These are phyloP conservation scores for Apodemia zela DNA, from an alignment of 2,888 invertebrate species.

Conservation along the genomic window DNA sequence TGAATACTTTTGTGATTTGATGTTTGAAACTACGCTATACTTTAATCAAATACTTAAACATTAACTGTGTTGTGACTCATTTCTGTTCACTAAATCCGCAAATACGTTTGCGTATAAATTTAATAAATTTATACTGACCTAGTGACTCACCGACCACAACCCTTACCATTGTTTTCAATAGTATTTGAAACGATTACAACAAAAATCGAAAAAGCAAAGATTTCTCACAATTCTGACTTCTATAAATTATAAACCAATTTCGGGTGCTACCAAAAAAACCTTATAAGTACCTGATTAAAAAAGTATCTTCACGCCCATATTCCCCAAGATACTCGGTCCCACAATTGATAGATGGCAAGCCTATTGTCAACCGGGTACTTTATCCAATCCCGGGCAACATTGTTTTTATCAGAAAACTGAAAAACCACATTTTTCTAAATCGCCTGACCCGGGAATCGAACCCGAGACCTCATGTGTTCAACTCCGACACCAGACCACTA, in stretches of 20 bases:
- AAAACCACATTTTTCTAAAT: too few species aligned
- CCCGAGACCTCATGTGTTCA: too few species aligned
- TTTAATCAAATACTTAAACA: background rate
- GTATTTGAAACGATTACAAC: background rate
- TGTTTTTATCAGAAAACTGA: too few species aligned
- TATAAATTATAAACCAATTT: background rate
- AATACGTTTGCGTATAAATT: background rate
- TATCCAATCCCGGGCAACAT: too few species aligned
- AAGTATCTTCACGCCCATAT: too few species aligned
- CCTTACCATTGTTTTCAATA: constrained; percentile 19
- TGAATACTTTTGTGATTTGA: background rate
- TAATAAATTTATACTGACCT: constrained; percentile 2
- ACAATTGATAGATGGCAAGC: too few species aligned
- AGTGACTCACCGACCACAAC: constrained; percentile 13
- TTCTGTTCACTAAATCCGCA: background rate
- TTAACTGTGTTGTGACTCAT: background rate
- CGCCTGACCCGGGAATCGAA: too few species aligned
- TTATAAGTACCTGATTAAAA: background rate
- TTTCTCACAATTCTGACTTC: background rate
- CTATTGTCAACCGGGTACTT: too few species aligned
- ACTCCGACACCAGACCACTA: too few species aligned
- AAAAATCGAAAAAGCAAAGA: background rate
- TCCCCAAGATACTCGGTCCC: too few species aligned
- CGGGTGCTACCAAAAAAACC: background rate
- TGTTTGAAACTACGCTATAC: background rate